These are phyloP conservation scores for Oxygymnocypris stewartii DNA, from an alignment of 2,113 vertebrate species.

Conservation along the genomic window DNA sequence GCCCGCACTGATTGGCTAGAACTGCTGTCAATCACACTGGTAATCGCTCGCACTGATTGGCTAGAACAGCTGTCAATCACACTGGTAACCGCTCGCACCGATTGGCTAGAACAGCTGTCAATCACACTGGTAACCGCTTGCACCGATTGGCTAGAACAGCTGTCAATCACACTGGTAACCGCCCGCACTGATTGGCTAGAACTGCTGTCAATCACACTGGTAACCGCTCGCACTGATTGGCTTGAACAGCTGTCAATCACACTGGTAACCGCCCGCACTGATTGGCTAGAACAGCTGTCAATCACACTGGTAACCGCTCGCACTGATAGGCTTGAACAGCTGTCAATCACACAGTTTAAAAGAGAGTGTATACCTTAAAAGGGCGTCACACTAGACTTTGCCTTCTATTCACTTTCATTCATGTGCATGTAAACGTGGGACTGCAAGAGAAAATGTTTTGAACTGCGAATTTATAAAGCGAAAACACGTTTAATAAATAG, in stretches of 20 bases:
- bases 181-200: constrained; percentile 64
- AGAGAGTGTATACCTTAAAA: not conserved
- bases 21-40: constrained; percentile 85
- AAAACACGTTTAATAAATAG: not conserved
- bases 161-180: constrained; percentile 88
- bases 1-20: constrained; percentile 64
- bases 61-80: constrained; percentile 75
- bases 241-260: constrained; percentile 75
- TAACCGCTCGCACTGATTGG: constrained; percentile 62
- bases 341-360: not conserved
- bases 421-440: not conserved
- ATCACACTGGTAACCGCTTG: constrained; percentile 82
- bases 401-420: not conserved
- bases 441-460: not conserved
- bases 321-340: not conserved
- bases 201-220: constrained; percentile 85
- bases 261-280: constrained; percentile 77
- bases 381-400: not conserved
- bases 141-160: constrained; percentile 8
- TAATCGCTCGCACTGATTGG: constrained; percentile 62
- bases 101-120: constrained; percentile 67
- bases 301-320: constrained; percentile 82
- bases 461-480: not conserved
- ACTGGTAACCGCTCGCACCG: constrained; percentile 77
- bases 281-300: constrained; percentile 67